These are phyloP conservation scores for Cottus gobio DNA, from an alignment of 2,113 vertebrate species.

Conservation along the genomic window DNA sequence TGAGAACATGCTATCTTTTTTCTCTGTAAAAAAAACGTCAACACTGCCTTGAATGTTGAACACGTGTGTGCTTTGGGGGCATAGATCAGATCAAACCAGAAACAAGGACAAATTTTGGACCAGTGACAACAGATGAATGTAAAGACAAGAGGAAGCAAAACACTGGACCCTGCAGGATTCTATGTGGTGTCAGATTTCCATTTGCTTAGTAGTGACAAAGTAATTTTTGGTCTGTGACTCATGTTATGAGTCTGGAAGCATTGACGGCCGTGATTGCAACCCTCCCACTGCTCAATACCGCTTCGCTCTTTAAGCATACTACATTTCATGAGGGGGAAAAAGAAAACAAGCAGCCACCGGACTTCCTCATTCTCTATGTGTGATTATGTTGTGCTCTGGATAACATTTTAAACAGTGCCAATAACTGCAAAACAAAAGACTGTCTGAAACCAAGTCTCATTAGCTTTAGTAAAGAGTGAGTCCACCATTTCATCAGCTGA, in stretches of 20 bases:
- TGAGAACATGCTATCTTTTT: slow-evolving; percentile 17
- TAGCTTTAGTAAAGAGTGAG: neutral
- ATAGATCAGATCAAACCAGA: slow-evolving; percentile 24
- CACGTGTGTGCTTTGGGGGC: neutral
- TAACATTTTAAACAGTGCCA: neutral
- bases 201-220: slow-evolving; percentile 54
- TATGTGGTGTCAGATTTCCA: slow-evolving; percentile 45
- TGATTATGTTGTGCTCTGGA: neutral
- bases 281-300: neutral
- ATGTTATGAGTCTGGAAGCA: slow-evolving; percentile 37
- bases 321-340: neutral
- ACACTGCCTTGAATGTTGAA: neutral
- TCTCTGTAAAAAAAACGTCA: too few relatives aligned
- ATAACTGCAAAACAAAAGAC: neutral
- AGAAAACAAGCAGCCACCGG: neutral
- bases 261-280: neutral
- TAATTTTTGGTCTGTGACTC: slow-evolving; percentile 59
- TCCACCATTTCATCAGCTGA: neutral
- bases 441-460: neutral
- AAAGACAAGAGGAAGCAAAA: slow-evolving; percentile 28
- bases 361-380: slow-evolving; percentile 2
- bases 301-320: neutral
- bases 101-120: neutral
- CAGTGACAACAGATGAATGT: neutral
- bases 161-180: slow-evolving; percentile 6